Percentiles rank a stretch among this genome's conserved stretches.
Evolutionary conservation across 64 coral and sea anemone genomes (phyloP).

Genomic region (Stichodactyla mertensii): DNA sequence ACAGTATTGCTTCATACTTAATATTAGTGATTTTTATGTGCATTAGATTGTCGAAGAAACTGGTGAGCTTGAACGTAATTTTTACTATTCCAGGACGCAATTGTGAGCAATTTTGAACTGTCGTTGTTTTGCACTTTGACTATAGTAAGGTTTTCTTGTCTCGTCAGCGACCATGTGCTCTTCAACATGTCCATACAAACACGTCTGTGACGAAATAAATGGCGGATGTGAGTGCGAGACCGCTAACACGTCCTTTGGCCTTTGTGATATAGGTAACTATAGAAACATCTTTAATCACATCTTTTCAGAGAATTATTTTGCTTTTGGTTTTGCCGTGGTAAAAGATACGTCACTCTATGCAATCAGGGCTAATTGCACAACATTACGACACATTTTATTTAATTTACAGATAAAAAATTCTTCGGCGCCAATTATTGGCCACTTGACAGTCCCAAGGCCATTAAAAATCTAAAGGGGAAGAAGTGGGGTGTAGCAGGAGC

Average conservation of each 20-base stretch:
- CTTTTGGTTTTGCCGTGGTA: too few species aligned
- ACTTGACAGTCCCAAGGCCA: constrained; percentile 7
- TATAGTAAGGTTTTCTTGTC: background rate
- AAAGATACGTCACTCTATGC: too few species aligned
- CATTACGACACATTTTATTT: background rate
- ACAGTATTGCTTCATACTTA: too few species aligned
- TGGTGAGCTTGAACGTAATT: too few species aligned
- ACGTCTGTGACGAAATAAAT: constrained; percentile 38
- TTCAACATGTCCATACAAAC: constrained; percentile 18
- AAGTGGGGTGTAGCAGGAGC: constrained; percentile 5
- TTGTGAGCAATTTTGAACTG: too few species aligned
- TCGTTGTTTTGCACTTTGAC: background rate
- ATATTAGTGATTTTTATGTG: too few species aligned
- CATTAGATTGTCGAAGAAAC: too few species aligned
- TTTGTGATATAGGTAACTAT: constrained; percentile 29
- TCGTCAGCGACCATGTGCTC: constrained; percentile 19
- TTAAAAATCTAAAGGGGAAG: background rate
- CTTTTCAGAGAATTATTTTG: too few species aligned
- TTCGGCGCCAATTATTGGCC: constrained; percentile 5
- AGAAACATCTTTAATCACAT: background rate
- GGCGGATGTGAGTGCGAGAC: constrained; percentile 15
- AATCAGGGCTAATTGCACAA: background rate
- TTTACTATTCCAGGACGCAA: too few species aligned
- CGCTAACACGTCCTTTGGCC: background rate
- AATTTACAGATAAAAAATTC: constrained; percentile 11